Percentiles rank a stretch among this genome's conserved stretches.
Evolutionary conservation across 2,888 invertebrate genomes (phyloP).

Genomic region (Coecobrya sp.): DNA sequence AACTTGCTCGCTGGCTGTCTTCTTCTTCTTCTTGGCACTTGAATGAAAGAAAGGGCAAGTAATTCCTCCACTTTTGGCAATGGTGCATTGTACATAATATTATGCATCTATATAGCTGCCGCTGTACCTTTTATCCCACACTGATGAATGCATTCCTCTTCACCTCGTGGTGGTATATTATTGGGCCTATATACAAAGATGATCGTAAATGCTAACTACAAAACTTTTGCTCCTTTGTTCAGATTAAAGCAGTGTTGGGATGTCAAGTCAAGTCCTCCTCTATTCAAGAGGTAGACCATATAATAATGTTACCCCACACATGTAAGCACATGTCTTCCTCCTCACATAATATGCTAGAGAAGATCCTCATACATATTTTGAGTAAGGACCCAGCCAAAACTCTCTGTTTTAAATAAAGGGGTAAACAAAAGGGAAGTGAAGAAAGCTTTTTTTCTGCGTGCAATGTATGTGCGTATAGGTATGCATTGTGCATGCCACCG

Average conservation of each 20-base stretch:
- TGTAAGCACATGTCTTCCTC: not conserved
- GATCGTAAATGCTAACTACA: not conserved
- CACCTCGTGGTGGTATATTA: not conserved
- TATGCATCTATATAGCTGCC: not conserved
- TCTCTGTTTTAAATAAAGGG: conserved; percentile 9
- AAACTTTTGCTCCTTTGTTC: conserved; percentile 22
- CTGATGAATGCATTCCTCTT: not conserved
- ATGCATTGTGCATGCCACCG: not conserved
- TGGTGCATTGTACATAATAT: not conserved
- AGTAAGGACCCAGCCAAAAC: not conserved
- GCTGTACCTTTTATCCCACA: not conserved
- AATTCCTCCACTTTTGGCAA: conserved; percentile 47
- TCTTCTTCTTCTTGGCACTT: conserved; percentile 43
- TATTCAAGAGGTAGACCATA: not conserved
- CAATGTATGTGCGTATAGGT: no score
- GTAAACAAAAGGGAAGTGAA: conserved; percentile 36
- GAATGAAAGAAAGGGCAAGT: conserved; percentile 66
- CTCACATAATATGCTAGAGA: not conserved
- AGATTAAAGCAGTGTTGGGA: conserved; percentile 3
- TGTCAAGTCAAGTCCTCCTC: conserved; percentile 25
- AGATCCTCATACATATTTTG: no score
- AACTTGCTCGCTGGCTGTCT: not conserved
- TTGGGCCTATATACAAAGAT: not conserved
- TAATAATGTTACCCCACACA: not conserved
- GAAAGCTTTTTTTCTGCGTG: no score